phyloP scores from a whole-genome alignment of 2,797 vertebrate genomes.

The Hydrophis major region DNA sequence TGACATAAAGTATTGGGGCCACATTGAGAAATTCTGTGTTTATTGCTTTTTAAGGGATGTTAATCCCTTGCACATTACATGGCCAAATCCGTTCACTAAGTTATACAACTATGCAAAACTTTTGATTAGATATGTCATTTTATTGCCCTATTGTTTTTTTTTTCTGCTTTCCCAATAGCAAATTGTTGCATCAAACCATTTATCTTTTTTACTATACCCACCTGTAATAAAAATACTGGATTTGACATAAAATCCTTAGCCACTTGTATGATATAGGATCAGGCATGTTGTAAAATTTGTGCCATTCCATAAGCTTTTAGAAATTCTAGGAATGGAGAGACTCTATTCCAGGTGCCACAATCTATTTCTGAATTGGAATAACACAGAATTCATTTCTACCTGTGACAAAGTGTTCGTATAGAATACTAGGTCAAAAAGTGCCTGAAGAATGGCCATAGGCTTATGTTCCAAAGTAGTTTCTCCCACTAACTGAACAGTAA shows the following conservation, averaged over 20 bases:
- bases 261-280: background rate
- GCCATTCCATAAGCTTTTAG: background rate
- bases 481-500: background rate
- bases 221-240: background rate
- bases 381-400: background rate
- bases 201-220: background rate
- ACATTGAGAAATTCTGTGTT: background rate
- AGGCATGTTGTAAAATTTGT: background rate
- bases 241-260: background rate
- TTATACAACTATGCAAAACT: background rate
- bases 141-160: background rate
- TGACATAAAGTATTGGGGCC: background rate
- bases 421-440: background rate
- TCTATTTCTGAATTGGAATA: background rate
- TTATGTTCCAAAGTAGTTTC: background rate
- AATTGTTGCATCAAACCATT: background rate
- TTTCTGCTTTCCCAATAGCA: background rate
- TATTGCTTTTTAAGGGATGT: background rate
- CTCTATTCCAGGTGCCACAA: background rate
- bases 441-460: background rate
- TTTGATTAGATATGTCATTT: background rate
- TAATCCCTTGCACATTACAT: background rate
- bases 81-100: background rate
- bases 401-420: background rate
- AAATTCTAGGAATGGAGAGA: background rate